Percentiles rank a stretch among this genome's conserved stretches.
These are phyloP conservation scores for Tanaodytes sp. DNA, from an alignment of 2,888 invertebrate species.

Conservation along the genomic window DNA sequence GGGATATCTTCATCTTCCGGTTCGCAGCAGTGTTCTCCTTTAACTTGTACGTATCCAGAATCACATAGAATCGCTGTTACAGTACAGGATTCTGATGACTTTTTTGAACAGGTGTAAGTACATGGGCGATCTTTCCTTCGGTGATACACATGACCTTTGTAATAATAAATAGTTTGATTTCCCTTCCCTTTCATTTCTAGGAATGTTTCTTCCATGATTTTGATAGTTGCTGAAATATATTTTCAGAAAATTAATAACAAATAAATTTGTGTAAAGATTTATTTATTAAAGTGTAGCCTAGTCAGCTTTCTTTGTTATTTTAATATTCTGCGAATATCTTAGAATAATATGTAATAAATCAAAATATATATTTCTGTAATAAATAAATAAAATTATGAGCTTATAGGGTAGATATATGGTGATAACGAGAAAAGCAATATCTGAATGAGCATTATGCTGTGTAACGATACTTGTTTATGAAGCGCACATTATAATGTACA, in stretches of 20 bases:
- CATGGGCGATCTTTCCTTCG: neutral
- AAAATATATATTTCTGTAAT: no score
- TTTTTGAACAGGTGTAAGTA: conserved; percentile 1
- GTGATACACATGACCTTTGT: conserved; percentile 8
- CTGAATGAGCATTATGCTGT: no score
- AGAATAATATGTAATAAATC: no score
- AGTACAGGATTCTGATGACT: neutral
- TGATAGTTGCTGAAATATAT: conserved; percentile 2
- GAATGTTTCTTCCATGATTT: conserved; percentile 5
- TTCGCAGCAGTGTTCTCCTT: conserved; percentile 1
- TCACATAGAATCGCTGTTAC: conserved; percentile 1
- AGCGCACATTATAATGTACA: no score
- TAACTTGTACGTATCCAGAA: neutral
- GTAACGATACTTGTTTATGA: no score
- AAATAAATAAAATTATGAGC: no score
- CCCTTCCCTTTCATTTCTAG: conserved; percentile 6
- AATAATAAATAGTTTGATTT: neutral
- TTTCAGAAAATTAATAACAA: conserved; percentile 3
- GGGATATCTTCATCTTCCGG: conserved; percentile 5
- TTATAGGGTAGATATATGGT: no score
- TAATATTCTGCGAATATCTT: no score
- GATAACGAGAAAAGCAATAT: no score
- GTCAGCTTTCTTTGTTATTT: no score
- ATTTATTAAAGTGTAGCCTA: no score
- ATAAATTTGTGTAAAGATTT: no score